Evolutionary conservation across 2,888 invertebrate genomes (phyloP).

Genomic region (Zootermopsis nevadensis): DNA sequence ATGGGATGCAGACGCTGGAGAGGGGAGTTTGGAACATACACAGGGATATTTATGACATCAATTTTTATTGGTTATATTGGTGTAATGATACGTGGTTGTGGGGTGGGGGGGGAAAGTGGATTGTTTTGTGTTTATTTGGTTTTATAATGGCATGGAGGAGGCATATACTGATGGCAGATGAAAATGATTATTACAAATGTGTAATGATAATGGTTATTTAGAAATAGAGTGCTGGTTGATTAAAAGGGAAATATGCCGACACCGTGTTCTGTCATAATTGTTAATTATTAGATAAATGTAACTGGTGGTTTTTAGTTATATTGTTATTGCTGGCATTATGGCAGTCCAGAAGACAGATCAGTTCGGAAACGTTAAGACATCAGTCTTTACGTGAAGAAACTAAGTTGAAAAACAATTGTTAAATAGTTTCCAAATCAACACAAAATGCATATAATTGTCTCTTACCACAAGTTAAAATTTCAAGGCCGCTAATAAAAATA

Average conservation of each 20-base stretch:
- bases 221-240: constrained; percentile 25
- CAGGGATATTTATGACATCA: constrained; percentile 10
- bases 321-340: background rate
- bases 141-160: constrained; percentile 15
- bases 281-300: background rate
- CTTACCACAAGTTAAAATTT: too few species aligned
- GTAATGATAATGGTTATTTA: constrained; percentile 29
- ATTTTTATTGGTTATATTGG: constrained; percentile 41
- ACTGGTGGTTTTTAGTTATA: background rate
- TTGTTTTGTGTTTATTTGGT: constrained; percentile 33
- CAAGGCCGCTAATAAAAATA: too few species aligned
- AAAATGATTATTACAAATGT: constrained; percentile 27
- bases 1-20: constrained; percentile 19
- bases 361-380: too few species aligned
- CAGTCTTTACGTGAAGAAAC: too few species aligned
- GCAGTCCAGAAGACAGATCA: background rate
- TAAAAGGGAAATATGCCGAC: constrained; percentile 4
- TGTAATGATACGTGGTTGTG: constrained; percentile 32
- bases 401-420: too few species aligned
- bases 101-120: background rate
- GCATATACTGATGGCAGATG: background rate
- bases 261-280: background rate
- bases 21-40: background rate
- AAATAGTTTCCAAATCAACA: too few species aligned
- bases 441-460: too few species aligned